Evolutionary conservation across 2,113 vertebrate species (phyloP).

Genomic region (Ariopsis seemanni): DNA sequence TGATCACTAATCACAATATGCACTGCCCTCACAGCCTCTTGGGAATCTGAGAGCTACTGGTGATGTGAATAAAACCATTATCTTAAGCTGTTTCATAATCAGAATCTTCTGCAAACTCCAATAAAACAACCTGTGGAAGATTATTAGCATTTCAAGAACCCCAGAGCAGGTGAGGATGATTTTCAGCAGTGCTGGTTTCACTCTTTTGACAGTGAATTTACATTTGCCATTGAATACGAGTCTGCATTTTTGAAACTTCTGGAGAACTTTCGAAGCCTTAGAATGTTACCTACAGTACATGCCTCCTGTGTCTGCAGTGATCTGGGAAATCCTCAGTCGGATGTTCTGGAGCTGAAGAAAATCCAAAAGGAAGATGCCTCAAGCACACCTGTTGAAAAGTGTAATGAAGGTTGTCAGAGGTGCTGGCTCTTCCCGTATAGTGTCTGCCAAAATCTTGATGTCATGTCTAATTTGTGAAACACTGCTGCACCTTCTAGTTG

Average conservation of each 20-base stretch:
- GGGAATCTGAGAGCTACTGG: neutral
- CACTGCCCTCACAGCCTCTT: neutral
- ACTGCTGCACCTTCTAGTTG: neutral
- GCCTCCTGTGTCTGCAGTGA: neutral
- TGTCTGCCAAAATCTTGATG: constrained; percentile 25
- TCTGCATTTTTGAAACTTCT: constrained; percentile 1
- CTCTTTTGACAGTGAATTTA: constrained; percentile 12
- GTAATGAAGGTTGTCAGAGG: constrained; percentile 20
- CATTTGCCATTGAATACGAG: constrained; percentile 6
- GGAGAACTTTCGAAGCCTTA: constrained; percentile 15
- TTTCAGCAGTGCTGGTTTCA: constrained; percentile 12
- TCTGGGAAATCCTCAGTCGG: constrained; percentile 6
- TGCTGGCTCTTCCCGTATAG: constrained; percentile 2
- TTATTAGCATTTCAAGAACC: neutral
- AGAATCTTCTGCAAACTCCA: neutral
- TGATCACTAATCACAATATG: neutral
- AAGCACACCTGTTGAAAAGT: constrained; percentile 25
- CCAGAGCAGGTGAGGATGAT: neutral
- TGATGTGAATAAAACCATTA: neutral
- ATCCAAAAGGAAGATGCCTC: constrained; percentile 7
- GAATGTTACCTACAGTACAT: neutral
- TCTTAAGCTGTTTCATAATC: neutral
- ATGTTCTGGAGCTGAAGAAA: constrained; percentile 13
- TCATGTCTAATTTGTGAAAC: constrained; percentile 32
- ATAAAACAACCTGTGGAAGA: neutral